Evolutionary conservation across 2,888 invertebrate genomes (phyloP), one percentile per base, ranked within the genome.

Genomic region (Pelosia muscerda): DNA sequence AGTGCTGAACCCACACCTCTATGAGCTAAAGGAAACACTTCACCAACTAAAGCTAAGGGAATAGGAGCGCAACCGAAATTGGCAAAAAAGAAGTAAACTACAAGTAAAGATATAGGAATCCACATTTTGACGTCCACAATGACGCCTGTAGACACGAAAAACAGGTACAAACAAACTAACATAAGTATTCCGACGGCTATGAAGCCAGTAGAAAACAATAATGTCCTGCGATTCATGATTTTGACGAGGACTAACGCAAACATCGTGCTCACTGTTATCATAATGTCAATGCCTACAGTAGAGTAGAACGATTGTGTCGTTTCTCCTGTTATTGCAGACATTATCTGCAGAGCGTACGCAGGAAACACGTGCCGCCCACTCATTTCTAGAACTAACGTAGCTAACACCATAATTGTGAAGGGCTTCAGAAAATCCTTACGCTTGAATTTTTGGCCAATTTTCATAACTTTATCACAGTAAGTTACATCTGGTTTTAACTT

Each of bases 1-100:
- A 85, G 71, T 0, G 84, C 73, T 13, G 86, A 81, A 0, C 91
- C 92, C 1, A 83, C 83, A 10, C 86, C 88, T 77, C 88, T 86
- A 65, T 92, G 89, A 0, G 81, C 85, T 55, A 92, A 81, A 0
- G 92, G 92, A 54, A 88, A 89, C 8, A 92, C 68, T 75, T 93
- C 93, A 0, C 93, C 93, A 31, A 90, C 69, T 19, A 92, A 80
- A 2, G 88, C 86, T 22, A 90, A 69, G 1, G 92, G 88, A 65
- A 92, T 90, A 0, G 90, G 86, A 9, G 90, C 87, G 64, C 90
- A 89, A 2, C 92, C 93, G 25, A 92, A 84, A 73, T 92, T 93
- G 0, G 83, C 83, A 23, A 91, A 68, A 23, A 90, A 78, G 58
- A 90, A 90, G 70, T 87, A 92, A 0, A 84, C 28, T 0, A 83